These are phyloP conservation scores for Drosophila buzzatii DNA, from an alignment of 2,888 invertebrate species.

Conservation along the genomic window DNA sequence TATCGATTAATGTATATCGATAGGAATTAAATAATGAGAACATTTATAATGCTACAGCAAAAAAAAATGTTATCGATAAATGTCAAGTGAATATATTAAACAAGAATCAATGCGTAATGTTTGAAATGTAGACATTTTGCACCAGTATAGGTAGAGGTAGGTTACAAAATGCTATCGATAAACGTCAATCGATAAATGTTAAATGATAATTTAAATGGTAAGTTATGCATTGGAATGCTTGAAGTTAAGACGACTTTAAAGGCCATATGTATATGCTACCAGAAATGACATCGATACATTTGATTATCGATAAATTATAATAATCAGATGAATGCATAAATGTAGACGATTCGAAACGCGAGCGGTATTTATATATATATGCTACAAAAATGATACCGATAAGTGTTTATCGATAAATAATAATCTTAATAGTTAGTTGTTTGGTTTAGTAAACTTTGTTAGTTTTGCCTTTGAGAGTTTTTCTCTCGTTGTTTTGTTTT, in stretches of 20 bases:
- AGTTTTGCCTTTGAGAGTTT: slow-evolving; percentile 34
- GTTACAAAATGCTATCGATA: not conserved
- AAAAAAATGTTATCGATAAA: not conserved
- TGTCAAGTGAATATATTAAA: not conserved
- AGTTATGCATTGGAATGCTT: slow-evolving; percentile 8
- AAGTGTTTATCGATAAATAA: slow-evolving; percentile 33
- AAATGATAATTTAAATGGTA: not conserved
- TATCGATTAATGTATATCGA: not conserved
- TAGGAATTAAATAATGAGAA: not conserved
- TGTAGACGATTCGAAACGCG: not conserved
- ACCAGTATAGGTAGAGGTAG: not conserved
- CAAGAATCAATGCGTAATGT: not conserved
- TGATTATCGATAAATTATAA: not conserved
- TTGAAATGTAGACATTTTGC: not conserved
- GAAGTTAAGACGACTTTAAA: not conserved
- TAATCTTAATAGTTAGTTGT: slow-evolving; percentile 60
- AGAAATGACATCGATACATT: slow-evolving; percentile 21
- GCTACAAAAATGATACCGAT: slow-evolving; percentile 38
- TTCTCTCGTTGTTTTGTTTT: slow-evolving; percentile 11
- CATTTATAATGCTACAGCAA: not conserved
- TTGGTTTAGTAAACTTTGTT: slow-evolving; percentile 59
- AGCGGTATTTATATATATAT: slow-evolving; percentile 21
- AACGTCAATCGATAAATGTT: not conserved
- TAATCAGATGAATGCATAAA: not conserved
- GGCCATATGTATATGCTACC: slow-evolving; percentile 34